These are phyloP conservation scores for Caenorhabditis brenneri DNA, from an alignment of 1,140 invertebrate species.

Conservation along the genomic window DNA sequence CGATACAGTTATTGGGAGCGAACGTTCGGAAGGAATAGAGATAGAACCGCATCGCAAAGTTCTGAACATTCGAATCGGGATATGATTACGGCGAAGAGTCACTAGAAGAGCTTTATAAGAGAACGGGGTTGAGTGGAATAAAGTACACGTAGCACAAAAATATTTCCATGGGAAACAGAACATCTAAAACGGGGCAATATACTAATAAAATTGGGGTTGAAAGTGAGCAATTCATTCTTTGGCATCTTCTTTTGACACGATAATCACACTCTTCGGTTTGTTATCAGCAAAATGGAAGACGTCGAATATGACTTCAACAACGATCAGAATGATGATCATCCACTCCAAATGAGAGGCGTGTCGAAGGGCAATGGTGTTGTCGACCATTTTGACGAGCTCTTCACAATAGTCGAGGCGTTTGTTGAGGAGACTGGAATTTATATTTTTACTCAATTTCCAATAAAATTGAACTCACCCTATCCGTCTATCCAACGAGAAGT, in stretches of 20 bases:
- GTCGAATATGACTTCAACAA: constrained; percentile 64
- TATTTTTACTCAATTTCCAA: too few relatives aligned
- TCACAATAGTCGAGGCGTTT: constrained; percentile 57
- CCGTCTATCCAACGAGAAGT: constrained; percentile 57
- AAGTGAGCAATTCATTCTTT: constrained; percentile 41
- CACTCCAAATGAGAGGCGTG: constrained; percentile 62
- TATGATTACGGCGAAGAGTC: background rate
- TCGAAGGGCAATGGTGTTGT: constrained; percentile 56
- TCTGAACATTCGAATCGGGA: background rate
- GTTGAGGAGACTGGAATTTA: constrained; percentile 53
- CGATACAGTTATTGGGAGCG: constrained; percentile 14
- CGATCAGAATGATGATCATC: constrained; percentile 66
- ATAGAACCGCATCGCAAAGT: background rate
- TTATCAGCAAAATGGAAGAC: constrained; percentile 57
- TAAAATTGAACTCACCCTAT: constrained; percentile 25
- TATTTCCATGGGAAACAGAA: background rate
- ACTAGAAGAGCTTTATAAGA: background rate
- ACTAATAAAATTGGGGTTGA: constrained; percentile 30
- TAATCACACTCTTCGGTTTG: constrained; percentile 46
- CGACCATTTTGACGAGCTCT: constrained; percentile 55
- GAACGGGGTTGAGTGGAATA: background rate
- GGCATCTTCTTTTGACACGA: constrained; percentile 25
- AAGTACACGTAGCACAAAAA: background rate
- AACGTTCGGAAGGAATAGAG: background rate
- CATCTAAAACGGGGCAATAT: background rate